Evolutionary conservation across 2,113 vertebrate genomes (phyloP).

Genomic region (Notechis scutatus): DNA sequence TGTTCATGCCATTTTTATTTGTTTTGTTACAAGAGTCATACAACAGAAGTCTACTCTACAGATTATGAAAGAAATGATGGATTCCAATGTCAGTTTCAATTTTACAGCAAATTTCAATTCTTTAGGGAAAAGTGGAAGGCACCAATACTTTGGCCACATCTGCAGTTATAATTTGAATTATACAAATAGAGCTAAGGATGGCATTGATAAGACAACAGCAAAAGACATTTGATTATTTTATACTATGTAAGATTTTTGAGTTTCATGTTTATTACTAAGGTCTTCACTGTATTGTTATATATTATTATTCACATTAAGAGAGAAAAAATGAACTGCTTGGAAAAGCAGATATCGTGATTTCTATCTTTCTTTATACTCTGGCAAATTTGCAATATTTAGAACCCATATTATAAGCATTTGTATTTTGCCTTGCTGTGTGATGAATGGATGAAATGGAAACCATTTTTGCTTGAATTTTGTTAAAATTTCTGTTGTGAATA

Average conservation of each 20-base stretch:
- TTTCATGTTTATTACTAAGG: neutral
- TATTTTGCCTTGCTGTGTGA: neutral
- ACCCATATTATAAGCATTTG: neutral
- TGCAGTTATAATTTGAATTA: neutral
- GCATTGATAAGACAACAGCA: neutral
- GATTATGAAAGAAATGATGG: neutral
- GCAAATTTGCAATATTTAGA: neutral
- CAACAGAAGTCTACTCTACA: neutral
- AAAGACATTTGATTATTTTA: neutral
- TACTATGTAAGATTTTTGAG: neutral
- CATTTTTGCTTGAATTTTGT: neutral
- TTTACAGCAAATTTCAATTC: neutral
- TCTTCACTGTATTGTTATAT: neutral
- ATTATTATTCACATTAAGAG: neutral
- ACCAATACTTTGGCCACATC: neutral
- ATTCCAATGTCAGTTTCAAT: neutral
- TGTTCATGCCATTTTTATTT: neutral
- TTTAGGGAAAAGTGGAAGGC: neutral
- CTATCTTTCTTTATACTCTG: neutral
- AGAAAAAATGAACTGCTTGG: neutral
- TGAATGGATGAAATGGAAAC: neutral
- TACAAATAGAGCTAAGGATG: neutral
- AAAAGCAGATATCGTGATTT: neutral
- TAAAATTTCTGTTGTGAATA: neutral
- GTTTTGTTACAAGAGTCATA: neutral